Percentiles rank a stretch among this genome's conserved stretches.
Evolutionary conservation across 2,113 vertebrate genomes (phyloP).

Genomic region (Ammospiza caudacuta): DNA sequence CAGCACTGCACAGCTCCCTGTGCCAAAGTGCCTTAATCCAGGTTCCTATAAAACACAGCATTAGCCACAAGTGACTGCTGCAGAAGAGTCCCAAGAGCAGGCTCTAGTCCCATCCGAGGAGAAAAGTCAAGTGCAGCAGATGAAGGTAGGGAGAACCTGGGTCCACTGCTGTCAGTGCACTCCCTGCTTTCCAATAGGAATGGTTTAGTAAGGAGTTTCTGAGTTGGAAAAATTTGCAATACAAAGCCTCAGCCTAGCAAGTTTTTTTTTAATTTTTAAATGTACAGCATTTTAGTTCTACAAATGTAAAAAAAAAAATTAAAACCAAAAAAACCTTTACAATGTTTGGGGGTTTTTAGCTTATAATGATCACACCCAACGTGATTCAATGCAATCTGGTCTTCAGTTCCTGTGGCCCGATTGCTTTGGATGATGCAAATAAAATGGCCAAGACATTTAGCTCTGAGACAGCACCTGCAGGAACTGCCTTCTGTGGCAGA

Average conservation of each 20-base stretch:
- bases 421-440: constrained; percentile 9
- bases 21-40: neutral
- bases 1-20: neutral
- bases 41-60: neutral
- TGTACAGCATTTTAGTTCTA: constrained; percentile 70
- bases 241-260: constrained; percentile 70
- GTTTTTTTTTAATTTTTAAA: constrained; percentile 69
- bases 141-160: neutral
- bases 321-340: constrained; percentile 2
- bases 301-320: constrained; percentile 52
- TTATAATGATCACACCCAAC: constrained; percentile 33
- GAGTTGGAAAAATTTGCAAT: constrained; percentile 60
- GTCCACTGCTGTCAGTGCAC: neutral
- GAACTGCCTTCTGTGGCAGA: neutral
- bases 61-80: neutral
- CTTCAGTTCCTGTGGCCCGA: constrained; percentile 18
- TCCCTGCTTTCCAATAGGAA: neutral
- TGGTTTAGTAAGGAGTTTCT: neutral
- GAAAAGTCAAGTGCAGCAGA: neutral
- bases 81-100: neutral
- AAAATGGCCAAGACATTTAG: constrained; percentile 9
- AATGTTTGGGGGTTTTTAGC: constrained; percentile 2
- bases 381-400: constrained; percentile 44
- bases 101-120: neutral
- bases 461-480: neutral